Conservation (phyloP, 2,888 invertebrate genomes). For the Sicus ferrugineus region DNA sequence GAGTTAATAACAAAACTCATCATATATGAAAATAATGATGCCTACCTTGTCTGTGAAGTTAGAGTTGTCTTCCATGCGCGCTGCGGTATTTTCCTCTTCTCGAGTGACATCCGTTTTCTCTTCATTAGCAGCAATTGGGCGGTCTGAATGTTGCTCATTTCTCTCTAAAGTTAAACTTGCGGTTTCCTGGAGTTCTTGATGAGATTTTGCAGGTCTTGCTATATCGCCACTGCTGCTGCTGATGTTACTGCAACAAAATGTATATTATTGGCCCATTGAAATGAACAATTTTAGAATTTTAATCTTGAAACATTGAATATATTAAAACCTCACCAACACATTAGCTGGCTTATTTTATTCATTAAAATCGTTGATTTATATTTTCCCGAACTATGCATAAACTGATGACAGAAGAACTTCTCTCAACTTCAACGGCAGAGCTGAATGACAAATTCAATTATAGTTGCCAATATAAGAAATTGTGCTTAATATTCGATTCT, state of each 20-base stretch:
- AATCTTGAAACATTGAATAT: too few species aligned
- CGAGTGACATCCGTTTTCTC: not conserved
- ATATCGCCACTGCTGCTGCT: constrained; percentile 34
- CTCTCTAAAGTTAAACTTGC: not conserved
- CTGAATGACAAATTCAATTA: too few species aligned
- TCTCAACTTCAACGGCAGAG: too few species aligned
- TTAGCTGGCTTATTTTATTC: constrained; percentile 37
- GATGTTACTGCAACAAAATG: constrained; percentile 32
- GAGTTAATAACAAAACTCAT: too few species aligned
- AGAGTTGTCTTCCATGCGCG: not conserved
- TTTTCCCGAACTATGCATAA: too few species aligned
- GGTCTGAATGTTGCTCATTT: constrained; percentile 6
- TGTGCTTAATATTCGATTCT: too few species aligned
- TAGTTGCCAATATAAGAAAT: too few species aligned
- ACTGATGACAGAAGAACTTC: too few species aligned
- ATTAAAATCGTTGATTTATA: too few species aligned
- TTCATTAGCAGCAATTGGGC: not conserved
- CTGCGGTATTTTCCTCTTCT: not conserved
- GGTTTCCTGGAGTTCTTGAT: constrained; percentile 13
- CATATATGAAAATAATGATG: too few species aligned
- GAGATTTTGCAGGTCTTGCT: constrained; percentile 28
- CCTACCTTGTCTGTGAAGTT: too few species aligned
- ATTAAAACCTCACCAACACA: constrained; percentile 42
- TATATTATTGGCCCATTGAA: not conserved
- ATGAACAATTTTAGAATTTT: too few species aligned